phyloP scores from a whole-genome alignment of 2,888 invertebrate genomes.

The Ophion ellenae region DNA sequence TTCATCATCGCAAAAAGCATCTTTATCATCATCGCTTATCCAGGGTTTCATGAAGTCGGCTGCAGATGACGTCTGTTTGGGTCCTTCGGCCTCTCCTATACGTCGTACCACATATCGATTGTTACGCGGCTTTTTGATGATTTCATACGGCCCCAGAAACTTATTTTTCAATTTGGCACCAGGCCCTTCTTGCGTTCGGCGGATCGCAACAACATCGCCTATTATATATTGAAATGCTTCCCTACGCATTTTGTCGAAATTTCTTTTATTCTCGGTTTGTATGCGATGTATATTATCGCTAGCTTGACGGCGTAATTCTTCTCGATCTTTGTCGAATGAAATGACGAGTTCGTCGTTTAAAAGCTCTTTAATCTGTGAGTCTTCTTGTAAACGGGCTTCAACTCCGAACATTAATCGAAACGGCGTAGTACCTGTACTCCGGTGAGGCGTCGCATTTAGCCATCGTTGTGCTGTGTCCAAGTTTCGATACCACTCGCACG shows the following conservation, averaged over 20 bases:
- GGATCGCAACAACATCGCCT: slow-evolving; percentile 2
- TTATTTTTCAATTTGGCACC: background rate
- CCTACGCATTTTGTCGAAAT: background rate
- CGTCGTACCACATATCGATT: background rate
- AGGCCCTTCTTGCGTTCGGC: background rate
- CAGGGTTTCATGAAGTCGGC: background rate
- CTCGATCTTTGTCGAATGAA: background rate
- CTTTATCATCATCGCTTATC: background rate
- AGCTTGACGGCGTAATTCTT: background rate
- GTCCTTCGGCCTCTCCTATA: background rate
- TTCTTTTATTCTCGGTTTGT: background rate
- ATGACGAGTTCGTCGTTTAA: background rate
- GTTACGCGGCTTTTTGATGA: background rate
- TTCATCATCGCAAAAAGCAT: too few relatives aligned
- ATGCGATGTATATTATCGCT: background rate
- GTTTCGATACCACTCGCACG: too few relatives aligned
- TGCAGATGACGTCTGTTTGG: background rate
- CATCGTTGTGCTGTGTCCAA: too few relatives aligned
- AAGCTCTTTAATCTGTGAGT: too few relatives aligned
- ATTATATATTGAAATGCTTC: background rate
- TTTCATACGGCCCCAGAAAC: background rate
- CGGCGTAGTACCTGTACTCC: too few relatives aligned
- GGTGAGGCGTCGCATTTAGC: too few relatives aligned
- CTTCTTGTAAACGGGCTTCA: too few relatives aligned
- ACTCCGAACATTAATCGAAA: too few relatives aligned